Evolutionary conservation across 2,113 vertebrate species (phyloP), one percentile per base, ranked within the genome.

Genomic region (Mustela lutreola): DNA sequence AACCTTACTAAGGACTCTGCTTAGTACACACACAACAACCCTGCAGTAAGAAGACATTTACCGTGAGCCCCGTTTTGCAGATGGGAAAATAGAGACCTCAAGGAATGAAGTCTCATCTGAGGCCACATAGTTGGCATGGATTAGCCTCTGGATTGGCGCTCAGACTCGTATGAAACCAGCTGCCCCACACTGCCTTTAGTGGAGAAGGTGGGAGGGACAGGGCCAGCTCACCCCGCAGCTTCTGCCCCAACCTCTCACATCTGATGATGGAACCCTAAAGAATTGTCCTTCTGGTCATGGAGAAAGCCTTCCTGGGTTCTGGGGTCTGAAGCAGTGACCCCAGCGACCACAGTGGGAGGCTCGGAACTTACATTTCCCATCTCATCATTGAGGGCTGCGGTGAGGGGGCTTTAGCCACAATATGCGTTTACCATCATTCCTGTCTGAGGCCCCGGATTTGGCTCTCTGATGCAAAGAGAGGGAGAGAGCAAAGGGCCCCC

Each of bases 141-240:
- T 78, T 45, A 58, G 65, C 63, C 31, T 79, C 21, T 63, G 67
- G 28, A 63, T 58, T 53, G 33, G 11, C 42, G 42, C 22, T 33
- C 31, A 56, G n/a, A n/a, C 36, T 73, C 60, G 26, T 81, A 10
- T 21, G 16, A 87, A 89, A 11, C 14, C 31, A 48, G 39, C 36
- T 56, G 53, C 2, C 50, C 50, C 5, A 21, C 45, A 31, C 8
- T 14, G 53, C 70, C 36, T 82, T 50, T 16, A 48, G 75, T 11
- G 45, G 60, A n/a, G 24, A 15, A n/a, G 19, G 15, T 18, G 24
- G 6, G 65, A 70, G n/a, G 22, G 36, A 58, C 31, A 50, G 2
- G 11, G 4, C 6, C 4, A 0, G 18, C 16, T 79, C 2, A 11
- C 3, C 9, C 0, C 28, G 7, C 2, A 2, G 15, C 53, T 87